Conservation (phyloP, 2,113 vertebrate species). For the Sapayoa aenigma region DNA sequence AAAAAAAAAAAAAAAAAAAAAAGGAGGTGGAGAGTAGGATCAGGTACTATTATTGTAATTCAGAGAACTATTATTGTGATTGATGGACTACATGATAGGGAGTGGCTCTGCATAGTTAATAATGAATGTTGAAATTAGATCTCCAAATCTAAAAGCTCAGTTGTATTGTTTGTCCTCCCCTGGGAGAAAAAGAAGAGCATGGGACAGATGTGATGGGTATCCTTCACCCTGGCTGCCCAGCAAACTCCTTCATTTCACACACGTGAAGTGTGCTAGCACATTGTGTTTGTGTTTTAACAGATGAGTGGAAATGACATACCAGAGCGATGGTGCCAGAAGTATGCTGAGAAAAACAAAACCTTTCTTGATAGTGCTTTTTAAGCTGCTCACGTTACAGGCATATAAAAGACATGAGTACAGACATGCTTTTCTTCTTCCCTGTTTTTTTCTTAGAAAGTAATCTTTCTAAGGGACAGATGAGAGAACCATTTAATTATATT, state of each 20-base stretch:
- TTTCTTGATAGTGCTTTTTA: background rate
- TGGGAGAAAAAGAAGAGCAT: background rate
- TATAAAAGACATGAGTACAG: background rate
- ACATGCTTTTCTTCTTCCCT: background rate
- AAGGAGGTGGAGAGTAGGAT: fast-evolving
- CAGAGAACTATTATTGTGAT: background rate
- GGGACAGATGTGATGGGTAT: background rate
- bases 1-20: background rate
- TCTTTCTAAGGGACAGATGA: background rate
- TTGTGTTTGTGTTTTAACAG: background rate
- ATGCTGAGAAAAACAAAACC: background rate
- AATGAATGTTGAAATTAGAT: background rate
- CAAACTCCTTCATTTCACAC: fast-evolving
- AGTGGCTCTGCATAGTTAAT: background rate
- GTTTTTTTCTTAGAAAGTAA: background rate
- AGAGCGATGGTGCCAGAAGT: background rate
- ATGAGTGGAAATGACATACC: background rate
- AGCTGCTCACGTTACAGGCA: background rate
- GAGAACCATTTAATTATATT: background rate
- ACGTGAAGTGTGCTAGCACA: fast-evolving
- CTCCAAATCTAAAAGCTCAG: background rate
- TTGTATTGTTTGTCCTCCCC: background rate
- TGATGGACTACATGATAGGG: background rate
- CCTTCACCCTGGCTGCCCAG: background rate
- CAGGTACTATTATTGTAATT: background rate